phyloP scores from a whole-genome alignment of 2,888 invertebrate species.

The Dasysyrphus albostriatus region DNA sequence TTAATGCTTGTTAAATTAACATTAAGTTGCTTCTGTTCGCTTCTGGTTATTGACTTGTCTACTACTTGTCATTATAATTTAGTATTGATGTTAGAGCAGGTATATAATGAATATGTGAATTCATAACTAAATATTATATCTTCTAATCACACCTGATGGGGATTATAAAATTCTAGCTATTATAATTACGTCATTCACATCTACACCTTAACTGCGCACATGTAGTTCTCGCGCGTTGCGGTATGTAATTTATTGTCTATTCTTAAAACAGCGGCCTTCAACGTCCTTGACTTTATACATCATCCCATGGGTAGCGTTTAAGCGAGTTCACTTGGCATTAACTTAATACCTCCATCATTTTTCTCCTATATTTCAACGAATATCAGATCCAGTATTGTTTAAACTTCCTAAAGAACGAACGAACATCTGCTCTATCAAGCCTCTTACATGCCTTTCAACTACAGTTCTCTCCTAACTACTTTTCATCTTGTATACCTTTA shows the following conservation, averaged over 20 bases:
- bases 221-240: not conserved
- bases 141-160: slow-evolving; percentile 30
- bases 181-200: slow-evolving; percentile 20
- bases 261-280: slow-evolving; percentile 62
- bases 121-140: not conserved
- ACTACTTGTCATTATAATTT: slow-evolving; percentile 11
- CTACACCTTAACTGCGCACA: slow-evolving; percentile 11
- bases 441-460: not conserved
- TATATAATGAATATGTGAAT: not conserved
- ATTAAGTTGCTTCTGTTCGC: not conserved
- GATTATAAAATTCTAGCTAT: not conserved
- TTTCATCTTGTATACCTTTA: slow-evolving; percentile 4
- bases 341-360: slow-evolving; percentile 38
- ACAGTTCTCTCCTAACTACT: not conserved
- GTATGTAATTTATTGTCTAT: slow-evolving; percentile 18
- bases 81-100: not conserved
- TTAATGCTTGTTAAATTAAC: not conserved
- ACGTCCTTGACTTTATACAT: slow-evolving; percentile 66
- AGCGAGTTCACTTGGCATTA: slow-evolving; percentile 33
- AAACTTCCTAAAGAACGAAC: slow-evolving; percentile 32
- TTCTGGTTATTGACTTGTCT: slow-evolving; percentile 26
- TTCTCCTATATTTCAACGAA: slow-evolving; percentile 34
- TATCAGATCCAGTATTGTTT: slow-evolving; percentile 27
- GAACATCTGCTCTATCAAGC: slow-evolving; percentile 49
- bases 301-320: not conserved